Evolutionary conservation across 2,888 invertebrate species (phyloP).

Genomic region (Orthonychiurus folsomi): DNA sequence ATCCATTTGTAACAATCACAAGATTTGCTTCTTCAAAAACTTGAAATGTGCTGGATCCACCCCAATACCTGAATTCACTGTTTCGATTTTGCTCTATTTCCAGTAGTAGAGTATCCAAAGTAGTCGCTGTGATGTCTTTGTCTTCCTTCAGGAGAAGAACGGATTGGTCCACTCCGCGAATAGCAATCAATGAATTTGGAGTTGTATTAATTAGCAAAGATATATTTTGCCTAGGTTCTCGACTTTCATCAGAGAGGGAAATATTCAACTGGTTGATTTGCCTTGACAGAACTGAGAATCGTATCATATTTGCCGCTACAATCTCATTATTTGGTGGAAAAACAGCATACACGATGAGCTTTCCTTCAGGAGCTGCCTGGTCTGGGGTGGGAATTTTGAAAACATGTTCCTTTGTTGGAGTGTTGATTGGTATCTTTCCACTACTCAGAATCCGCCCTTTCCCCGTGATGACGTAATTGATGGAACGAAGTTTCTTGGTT

Average conservation of each 20-base stretch:
- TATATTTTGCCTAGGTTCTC: constrained; percentile 65
- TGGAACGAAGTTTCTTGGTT: constrained; percentile 60
- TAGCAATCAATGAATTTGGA: constrained; percentile 73
- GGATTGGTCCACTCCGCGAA: constrained; percentile 80
- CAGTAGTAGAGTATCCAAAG: constrained; percentile 54
- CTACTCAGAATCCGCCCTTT: constrained; percentile 72
- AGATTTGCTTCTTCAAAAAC: constrained; percentile 25
- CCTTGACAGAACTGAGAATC: background rate
- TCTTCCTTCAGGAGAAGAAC: constrained; percentile 63
- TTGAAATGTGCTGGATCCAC: constrained; percentile 22
- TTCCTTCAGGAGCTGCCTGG: constrained; percentile 67
- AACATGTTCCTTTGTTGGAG: constrained; percentile 4
- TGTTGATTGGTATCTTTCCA: constrained; percentile 51
- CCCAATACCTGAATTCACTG: constrained; percentile 16
- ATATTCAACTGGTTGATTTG: constrained; percentile 60
- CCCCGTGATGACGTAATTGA: constrained; percentile 68
- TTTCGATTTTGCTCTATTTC: constrained; percentile 45
- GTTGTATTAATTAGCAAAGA: constrained; percentile 68
- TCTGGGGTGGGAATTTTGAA: constrained; percentile 49
- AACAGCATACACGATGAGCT: constrained; percentile 56
- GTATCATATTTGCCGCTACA: constrained; percentile 44
- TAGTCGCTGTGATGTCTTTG: constrained; percentile 55
- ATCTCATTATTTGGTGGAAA: constrained; percentile 41
- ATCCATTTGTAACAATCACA: constrained; percentile 21
- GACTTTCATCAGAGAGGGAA: constrained; percentile 51